Evolutionary conservation across 2,113 vertebrate genomes (phyloP), one percentile per base, ranked within the genome.

Genomic region (Aegotheles bennettii): DNA sequence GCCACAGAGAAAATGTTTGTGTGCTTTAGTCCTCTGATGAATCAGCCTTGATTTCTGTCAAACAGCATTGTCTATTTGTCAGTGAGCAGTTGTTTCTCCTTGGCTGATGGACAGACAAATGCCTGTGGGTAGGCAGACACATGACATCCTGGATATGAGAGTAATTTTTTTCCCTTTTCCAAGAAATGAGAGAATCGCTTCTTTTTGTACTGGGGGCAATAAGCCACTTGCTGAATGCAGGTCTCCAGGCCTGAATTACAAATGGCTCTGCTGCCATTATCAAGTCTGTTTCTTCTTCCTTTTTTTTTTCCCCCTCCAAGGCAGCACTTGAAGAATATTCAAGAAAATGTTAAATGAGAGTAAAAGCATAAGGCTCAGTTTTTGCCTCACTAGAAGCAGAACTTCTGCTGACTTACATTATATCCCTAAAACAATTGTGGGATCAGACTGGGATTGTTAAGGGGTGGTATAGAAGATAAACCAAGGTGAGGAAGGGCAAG

Each of bases 81-180:
- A 94, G 69, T 28, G 48, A 69, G 53, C 40, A 82, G 69, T 57
- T 82, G 10, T 87, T 96, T 90, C 64, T 71, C 42, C 45, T 89
- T 97, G 95, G 90, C 80, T 84, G 90, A 92, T 83, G 73, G 93
- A 90, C 54, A 90, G 76, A 77, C 45, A 79, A 86, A 95, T 94
- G 86, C 91, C 64, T 96, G 93, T 92, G 95, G 93, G 93, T 36
- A 87, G 50, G 83, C 69, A 73, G 60, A 82, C 89, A 94, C 1
- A 7, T 84, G 90, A 92, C 88, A 93, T 94, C 69, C 77, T 89
- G 88, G 73, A 93, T 84, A 76, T 40, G 18, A 79, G 57, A 94
- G 69, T 14, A 1, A 59, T 59, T 93, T 90, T 92, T 95, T 92
- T 50, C 35, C 73, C 12, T 82, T 93, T 97, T 96, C 95, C 83